A percentile compares a stretch with the other conserved stretches of the same genome.
phyloP scores from a whole-genome alignment of 2,888 invertebrate genomes.

The Lithophane socia region DNA sequence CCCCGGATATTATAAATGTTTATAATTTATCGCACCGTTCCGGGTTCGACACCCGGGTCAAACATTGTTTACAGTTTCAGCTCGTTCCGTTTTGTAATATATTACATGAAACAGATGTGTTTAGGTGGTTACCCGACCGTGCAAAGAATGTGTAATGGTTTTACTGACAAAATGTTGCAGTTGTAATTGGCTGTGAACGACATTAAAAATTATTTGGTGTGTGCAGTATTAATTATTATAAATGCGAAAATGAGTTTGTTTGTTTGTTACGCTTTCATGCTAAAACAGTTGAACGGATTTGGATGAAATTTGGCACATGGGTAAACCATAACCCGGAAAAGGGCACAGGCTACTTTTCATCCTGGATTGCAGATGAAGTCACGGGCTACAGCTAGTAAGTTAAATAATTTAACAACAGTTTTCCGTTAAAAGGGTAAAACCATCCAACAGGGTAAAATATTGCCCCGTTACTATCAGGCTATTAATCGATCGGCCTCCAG shows the following conservation, averaged over 20 bases:
- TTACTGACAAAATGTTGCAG: slow-evolving; percentile 23
- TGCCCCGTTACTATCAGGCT: background rate
- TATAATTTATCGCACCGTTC: slow-evolving; percentile 55
- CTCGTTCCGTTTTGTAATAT: slow-evolving; percentile 49
- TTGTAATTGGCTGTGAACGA: slow-evolving; percentile 24
- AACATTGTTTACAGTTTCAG: slow-evolving; percentile 61
- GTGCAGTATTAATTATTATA: too few relatives aligned
- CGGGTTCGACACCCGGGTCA: slow-evolving; percentile 64
- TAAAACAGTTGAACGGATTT: too few relatives aligned
- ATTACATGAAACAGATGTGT: slow-evolving; percentile 59
- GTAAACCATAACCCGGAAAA: too few relatives aligned
- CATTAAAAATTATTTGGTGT: slow-evolving; percentile 6
- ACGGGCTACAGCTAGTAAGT: too few relatives aligned
- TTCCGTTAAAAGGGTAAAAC: background rate
- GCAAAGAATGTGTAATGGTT: slow-evolving; percentile 42
- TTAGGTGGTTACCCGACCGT: slow-evolving; percentile 37
- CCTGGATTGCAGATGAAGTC: too few relatives aligned
- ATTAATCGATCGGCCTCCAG: slow-evolving; percentile 46
- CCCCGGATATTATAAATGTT: slow-evolving; percentile 48
- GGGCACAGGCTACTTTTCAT: too few relatives aligned
- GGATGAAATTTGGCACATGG: too few relatives aligned
- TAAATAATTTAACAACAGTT: background rate
- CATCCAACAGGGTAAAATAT: background rate
- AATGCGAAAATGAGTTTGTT: too few relatives aligned
- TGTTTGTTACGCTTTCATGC: too few relatives aligned